A percentile compares a stretch with the other conserved stretches of the same genome.
phyloP scores from a whole-genome alignment of 2,888 invertebrate genomes.

The Exephanes ischioxanthus region DNA sequence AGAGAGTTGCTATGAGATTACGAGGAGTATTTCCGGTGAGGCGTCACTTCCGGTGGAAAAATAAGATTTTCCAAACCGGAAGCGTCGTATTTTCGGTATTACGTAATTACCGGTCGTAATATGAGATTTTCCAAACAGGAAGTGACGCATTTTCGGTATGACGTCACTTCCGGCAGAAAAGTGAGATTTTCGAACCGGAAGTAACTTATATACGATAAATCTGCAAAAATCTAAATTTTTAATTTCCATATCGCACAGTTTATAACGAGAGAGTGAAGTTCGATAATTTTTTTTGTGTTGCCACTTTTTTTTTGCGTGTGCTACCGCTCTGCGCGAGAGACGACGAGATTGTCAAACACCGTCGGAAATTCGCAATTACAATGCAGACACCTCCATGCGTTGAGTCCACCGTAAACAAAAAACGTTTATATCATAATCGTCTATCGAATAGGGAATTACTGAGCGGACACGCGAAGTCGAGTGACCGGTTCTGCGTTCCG shows the following conservation, averaged over 20 bases:
- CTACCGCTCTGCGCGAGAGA: constrained; percentile 7
- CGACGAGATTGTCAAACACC: constrained; percentile 21
- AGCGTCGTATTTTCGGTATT: too few relatives aligned
- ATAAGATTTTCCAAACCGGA: too few relatives aligned
- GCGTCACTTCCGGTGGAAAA: not conserved
- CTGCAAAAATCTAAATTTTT: too few relatives aligned
- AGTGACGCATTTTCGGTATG: not conserved
- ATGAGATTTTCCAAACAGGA: too few relatives aligned
- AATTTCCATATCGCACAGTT: too few relatives aligned
- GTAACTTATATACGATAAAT: too few relatives aligned
- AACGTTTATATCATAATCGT: not conserved
- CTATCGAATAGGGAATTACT: not conserved
- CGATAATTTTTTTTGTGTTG: not conserved
- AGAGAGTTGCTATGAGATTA: not conserved
- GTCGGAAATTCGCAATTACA: not conserved
- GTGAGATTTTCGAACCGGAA: too few relatives aligned
- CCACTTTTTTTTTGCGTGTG: constrained; percentile 7
- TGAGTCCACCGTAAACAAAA: not conserved
- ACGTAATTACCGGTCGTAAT: too few relatives aligned
- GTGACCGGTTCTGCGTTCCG: constrained; percentile 11
- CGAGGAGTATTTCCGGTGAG: not conserved
- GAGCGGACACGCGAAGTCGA: too few relatives aligned
- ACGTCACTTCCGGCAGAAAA: too few relatives aligned
- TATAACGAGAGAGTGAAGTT: constrained; percentile 1
- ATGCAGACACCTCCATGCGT: not conserved